phyloP scores from a whole-genome alignment of 2,888 invertebrate species.

The Buathra laborator region DNA sequence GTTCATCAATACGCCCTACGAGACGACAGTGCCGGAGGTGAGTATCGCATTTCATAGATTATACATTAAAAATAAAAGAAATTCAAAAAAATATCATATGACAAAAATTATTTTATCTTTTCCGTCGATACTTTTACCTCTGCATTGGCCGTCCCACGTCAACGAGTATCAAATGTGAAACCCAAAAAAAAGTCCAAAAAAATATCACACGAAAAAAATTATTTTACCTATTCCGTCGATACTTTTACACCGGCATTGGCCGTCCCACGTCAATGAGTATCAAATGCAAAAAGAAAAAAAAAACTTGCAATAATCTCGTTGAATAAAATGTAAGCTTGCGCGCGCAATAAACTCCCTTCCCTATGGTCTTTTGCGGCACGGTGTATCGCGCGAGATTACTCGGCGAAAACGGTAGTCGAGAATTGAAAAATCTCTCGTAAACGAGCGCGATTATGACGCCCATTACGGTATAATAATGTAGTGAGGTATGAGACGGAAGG shows the following conservation, averaged over 20 bases:
- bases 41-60: conserved; percentile 77
- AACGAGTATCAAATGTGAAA: neutral
- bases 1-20: conserved; percentile 94
- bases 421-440: conserved; percentile 50
- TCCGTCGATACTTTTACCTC: neutral
- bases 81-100: neutral
- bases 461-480: conserved; percentile 51
- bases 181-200: neutral
- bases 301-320: neutral
- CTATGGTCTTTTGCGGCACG: neutral
- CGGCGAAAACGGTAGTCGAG: conserved; percentile 26
- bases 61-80: neutral
- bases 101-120: neutral
- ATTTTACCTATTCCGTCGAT: neutral
- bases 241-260: neutral
- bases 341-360: neutral
- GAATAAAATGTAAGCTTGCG: neutral
- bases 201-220: neutral
- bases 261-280: neutral
- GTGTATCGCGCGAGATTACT: conserved; percentile 33
- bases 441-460: conserved; percentile 58
- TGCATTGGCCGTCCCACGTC: neutral
- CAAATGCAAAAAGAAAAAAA: neutral
- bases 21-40: conserved; percentile 95
- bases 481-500: conserved; percentile 44